Evolutionary conservation across 2,797 vertebrate species (phyloP).

Genomic region (Acipenser oxyrinchus): DNA sequence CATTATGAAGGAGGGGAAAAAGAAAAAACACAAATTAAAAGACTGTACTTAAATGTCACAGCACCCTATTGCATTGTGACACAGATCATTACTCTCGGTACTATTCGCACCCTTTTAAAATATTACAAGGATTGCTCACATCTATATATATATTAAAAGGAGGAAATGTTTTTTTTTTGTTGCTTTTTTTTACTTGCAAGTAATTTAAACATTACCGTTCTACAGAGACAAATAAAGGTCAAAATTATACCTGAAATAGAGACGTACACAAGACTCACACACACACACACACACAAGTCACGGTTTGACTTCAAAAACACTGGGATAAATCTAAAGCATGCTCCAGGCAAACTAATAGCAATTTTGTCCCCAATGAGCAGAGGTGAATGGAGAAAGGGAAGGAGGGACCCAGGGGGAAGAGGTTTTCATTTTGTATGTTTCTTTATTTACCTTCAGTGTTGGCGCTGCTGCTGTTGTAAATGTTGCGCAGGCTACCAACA

Average conservation of each 20-base stretch:
- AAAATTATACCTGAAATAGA: constrained; percentile 35
- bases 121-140: constrained; percentile 68
- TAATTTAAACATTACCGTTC: constrained; percentile 63
- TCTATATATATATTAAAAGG: constrained; percentile 29
- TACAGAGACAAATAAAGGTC: constrained; percentile 60
- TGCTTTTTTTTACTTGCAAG: constrained; percentile 25
- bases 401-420: background rate
- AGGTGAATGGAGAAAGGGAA: no score
- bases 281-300: no score
- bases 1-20: constrained; percentile 45
- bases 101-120: constrained; percentile 78
- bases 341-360: no score
- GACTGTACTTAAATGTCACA: constrained; percentile 96
- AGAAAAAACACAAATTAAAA: constrained; percentile 90
- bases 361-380: no score
- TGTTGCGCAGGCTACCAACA: constrained; percentile 85
- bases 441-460: constrained; percentile 71
- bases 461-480: constrained; percentile 76
- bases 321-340: no score
- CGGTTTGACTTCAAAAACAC: no score
- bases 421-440: background rate
- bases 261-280: background rate
- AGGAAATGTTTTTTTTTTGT: no score
- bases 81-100: constrained; percentile 98
- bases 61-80: constrained; percentile 94